Conservation (phyloP, 2,113 vertebrate species). For the Indicator maculatus region DNA sequence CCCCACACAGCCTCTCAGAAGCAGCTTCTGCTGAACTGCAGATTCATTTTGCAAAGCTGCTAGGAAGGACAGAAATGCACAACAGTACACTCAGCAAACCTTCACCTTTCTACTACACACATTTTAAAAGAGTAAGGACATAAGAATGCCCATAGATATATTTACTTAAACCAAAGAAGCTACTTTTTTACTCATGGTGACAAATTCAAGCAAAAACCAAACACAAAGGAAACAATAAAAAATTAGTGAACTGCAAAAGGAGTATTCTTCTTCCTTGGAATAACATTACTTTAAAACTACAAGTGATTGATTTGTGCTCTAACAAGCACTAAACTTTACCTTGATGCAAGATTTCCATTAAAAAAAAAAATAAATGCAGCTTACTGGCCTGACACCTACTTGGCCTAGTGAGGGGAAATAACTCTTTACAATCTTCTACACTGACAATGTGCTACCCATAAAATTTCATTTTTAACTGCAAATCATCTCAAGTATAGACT, state of each 20-base stretch:
- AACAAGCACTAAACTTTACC: background rate
- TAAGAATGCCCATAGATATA: background rate
- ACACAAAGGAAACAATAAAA: background rate
- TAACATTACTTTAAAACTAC: background rate
- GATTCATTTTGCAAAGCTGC: background rate
- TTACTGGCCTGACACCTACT: background rate
- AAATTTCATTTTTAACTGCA: background rate
- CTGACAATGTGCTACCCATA: background rate
- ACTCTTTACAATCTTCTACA: background rate
- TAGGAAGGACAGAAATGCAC: background rate
- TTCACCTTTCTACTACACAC: background rate
- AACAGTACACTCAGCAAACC: background rate
- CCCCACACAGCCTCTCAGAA: fast-evolving
- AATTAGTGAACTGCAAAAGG: background rate
- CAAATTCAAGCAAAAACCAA: background rate
- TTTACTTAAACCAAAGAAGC: background rate
- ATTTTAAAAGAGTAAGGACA: background rate
- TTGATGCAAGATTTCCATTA: background rate
- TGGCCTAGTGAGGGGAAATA: background rate
- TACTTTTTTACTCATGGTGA: background rate
- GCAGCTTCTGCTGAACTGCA: background rate
- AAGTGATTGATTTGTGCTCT: background rate
- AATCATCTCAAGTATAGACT: background rate
- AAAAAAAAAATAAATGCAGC: background rate
- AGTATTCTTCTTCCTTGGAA: background rate